Evolutionary conservation across 2,797 vertebrate species (phyloP), one percentile per base, ranked within the genome.

Genomic region (Pelochelys cantorii): DNA sequence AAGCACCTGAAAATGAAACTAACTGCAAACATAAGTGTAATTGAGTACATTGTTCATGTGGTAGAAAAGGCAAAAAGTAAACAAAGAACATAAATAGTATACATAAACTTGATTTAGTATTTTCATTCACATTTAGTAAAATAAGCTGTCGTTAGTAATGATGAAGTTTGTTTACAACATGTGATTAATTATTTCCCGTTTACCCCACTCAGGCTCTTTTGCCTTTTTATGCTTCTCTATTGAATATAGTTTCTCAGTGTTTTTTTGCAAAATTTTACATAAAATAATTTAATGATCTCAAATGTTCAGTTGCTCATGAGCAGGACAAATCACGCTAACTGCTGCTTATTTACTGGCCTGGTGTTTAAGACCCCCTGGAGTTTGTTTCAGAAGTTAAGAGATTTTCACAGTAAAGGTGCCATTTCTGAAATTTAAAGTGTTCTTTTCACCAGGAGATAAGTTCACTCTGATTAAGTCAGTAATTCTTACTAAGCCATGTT

Each of bases 401-500:
- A 98, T 98, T 98, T 98, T 98, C 97, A 97, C 97, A 97, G 97
- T 97, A 93, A 98, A 98, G 97, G 97, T 98, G 97, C 97, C 94
- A 97, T 98, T 98, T 98, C 97, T 98, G 97, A 98, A 98, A 98
- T 98, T 97, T 97, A 98, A 98, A 98, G 97, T 97, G 97, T 96
- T 98, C 97, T 98, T 98, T 98, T 98, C 97, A 98, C 97, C 94
- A 85, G 96, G 96, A 98, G 97, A 98, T 98, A 98, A 98, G 97
- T 98, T 98, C 97, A 96, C 96, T 98, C 97, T 98, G 97, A 98
- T 98, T 98, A 98, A 98, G 97, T 98, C 97, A 95, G 97, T 98
- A 98, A 98, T 98, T 98, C 98, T 98, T 98, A 97, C 97, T 98
- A 98, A 98, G 98, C 98, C 97, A 98, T 97, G 97, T 98, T 98